Percentiles rank a stretch among this genome's conserved stretches.
Conservation (phyloP, 2,888 invertebrate species). For the Cyclophora punctaria region DNA sequence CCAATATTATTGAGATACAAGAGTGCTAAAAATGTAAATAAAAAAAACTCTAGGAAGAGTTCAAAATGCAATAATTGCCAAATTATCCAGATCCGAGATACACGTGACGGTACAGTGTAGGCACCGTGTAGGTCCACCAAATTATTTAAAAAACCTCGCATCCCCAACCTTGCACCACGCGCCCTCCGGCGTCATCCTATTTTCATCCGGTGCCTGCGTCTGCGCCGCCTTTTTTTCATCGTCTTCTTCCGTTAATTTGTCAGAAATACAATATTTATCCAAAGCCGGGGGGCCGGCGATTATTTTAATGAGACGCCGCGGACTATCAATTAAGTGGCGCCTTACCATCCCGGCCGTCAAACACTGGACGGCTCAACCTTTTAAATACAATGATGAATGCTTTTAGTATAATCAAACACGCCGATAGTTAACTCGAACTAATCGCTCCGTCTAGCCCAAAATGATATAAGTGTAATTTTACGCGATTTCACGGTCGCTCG, state of each 20-base stretch:
- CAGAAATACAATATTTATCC: constrained; percentile 66
- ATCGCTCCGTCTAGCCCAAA: constrained; percentile 2
- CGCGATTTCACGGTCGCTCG: constrained; percentile 15
- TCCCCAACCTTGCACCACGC: not conserved
- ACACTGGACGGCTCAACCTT: constrained; percentile 16
- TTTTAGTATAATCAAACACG: constrained; percentile 12
- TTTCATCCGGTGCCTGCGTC: not conserved
- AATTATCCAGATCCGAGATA: too few relatives aligned
- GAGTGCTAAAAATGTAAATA: too few relatives aligned
- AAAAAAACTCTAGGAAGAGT: too few relatives aligned
- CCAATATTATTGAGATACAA: too few relatives aligned
- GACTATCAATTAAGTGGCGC: constrained; percentile 70
- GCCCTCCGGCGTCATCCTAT: not conserved
- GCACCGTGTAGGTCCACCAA: not conserved
- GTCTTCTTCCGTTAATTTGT: constrained; percentile 57
- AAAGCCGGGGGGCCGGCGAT: constrained; percentile 42
- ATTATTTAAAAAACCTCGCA: not conserved
- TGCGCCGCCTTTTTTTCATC: constrained; percentile 29
- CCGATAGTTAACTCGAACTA: constrained; percentile 1
- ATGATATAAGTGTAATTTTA: constrained; percentile 14
- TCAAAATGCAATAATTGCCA: too few relatives aligned
- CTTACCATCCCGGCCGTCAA: constrained; percentile 30
- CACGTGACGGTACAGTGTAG: too few relatives aligned
- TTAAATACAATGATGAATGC: constrained; percentile 21
- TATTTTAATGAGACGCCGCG: constrained; percentile 52